Evolutionary conservation across 2,113 vertebrate genomes (phyloP), one percentile per base, ranked within the genome.

Genomic region (Albula glossodonta): DNA sequence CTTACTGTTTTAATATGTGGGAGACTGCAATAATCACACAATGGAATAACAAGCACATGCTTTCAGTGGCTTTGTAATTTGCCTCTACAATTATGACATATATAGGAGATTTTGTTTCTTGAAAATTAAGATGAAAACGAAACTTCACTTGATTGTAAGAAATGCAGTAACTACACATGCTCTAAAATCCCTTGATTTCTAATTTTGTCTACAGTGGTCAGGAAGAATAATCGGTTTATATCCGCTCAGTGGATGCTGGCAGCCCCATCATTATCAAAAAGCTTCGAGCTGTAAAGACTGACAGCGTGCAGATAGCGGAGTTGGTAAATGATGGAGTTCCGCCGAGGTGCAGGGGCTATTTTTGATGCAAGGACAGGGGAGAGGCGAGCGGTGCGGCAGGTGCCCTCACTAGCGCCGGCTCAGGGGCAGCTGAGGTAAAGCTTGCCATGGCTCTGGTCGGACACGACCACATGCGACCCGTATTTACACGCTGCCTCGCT

Each of bases 141-240:
- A 4, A 19, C 17, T 66, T 66, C 60, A 19, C 60, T 66, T 66
- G 60, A 70, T n/a, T 13, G 51, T 48, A 50, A 80, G 31, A 41
- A 57, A 80, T 80, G 48, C 51, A 80, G 51, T 41, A 7, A 79
- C 77, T 51, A 41, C 10, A 8, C 11, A 51, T 3, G 57, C 53
- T 25, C 51, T 57, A 85, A 41, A 63, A 80, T 19, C 48, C 78
- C 22, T 78, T 19, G 48, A 51, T 51, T 85, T 85, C 31, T 66
- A 80, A 80, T 85, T 80, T 81, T 80, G 84, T 48, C 84, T 80
- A 12, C 49, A 51, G 50, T 22, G 57, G 53, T 19, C 66, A 52
- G 70, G 84, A 81, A 9, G 56, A 85, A 78, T 63, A 81, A 50
- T 66, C 22, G 22, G 78, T 66, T 85, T 51, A 70, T 63, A 10